These are phyloP conservation scores for Oryzias melastigma DNA, from an alignment of 2,113 vertebrate genomes.

Conservation along the genomic window DNA sequence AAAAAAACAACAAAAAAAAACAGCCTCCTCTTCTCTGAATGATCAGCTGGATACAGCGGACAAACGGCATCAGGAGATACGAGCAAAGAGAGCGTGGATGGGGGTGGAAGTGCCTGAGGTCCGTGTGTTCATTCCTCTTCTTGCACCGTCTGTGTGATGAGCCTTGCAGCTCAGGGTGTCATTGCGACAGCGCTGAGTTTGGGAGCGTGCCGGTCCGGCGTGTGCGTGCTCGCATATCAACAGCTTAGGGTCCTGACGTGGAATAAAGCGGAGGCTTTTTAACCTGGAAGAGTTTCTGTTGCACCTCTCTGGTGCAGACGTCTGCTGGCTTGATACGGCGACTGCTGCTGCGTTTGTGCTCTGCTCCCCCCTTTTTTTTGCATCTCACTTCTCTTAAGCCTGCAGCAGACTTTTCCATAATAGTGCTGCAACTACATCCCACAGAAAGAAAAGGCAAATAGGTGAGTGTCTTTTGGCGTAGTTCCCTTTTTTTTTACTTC, in stretches of 20 bases:
- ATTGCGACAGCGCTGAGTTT: conserved; percentile 36
- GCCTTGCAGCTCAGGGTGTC: conserved; percentile 32
- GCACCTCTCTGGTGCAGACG: conserved; percentile 31
- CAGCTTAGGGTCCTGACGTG: conserved; percentile 26
- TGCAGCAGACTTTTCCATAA: conserved; percentile 14
- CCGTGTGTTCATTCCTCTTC: conserved; percentile 14
- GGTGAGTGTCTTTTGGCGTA: conserved; percentile 29
- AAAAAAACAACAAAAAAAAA: not conserved
- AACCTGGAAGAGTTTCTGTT: conserved; percentile 36
- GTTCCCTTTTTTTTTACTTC: not conserved
- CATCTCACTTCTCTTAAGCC: conserved; percentile 1
- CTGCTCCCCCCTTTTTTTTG: not conserved
- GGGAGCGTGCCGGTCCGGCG: not conserved
- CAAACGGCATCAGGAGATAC: conserved; percentile 11
- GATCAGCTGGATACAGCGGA: conserved; percentile 24
- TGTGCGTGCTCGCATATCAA: conserved; percentile 1
- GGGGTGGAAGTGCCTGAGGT: conserved; percentile 27
- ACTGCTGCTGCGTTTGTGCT: conserved; percentile 9
- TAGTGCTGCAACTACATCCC: conserved; percentile 18
- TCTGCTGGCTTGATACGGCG: conserved; percentile 12
- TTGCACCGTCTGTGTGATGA: conserved; percentile 25
- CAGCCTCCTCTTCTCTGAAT: not conserved
- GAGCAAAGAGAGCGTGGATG: not conserved
- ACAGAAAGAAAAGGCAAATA: conserved; percentile 27
- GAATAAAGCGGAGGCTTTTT: conserved; percentile 32